Base-by-base conservation (phyloP, 1,140 invertebrate genomes). In the Meteorus sp. region DNA sequence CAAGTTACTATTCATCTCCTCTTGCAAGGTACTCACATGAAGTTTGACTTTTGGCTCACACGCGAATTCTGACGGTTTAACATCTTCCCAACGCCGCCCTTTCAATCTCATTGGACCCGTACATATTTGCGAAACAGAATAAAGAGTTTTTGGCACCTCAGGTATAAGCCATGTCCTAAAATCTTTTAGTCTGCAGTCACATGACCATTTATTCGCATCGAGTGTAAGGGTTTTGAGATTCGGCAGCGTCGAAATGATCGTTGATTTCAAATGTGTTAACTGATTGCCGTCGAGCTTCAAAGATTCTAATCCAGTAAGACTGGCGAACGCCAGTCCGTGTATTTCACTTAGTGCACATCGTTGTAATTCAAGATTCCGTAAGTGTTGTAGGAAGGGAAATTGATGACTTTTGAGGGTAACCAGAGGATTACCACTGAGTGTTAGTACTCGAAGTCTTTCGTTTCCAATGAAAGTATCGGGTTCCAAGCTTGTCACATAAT, bases 171-270 rank as follows among this genome's bases (percentile, higher is more conserved):
- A 94, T 53, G 85, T 85, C 20, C 91, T 85, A 62, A 95, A 91
- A 13, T 86, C 87, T 45, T 91, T 85, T 44, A 95, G 74, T 45
- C 88, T 84, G 75, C 93, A 95, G 69, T 95, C 92, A 74, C 93
- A 95, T 60, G 83, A 83, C 93, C 93, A 95, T 11, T 88, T 90
- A 71, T 95, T 95, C n/a, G 89, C 88, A 58, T 92, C 89, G 22
- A 95, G 73, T 3, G 85, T 85, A 2, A 94, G 75, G 0, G 90
- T 90, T 75, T 93, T 93, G 13, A 95, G 73, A 52, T 85, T 85
- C 20, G 81, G 75, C 56, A 91, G 81, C 44, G 84, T 85, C 65
- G 85, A 76, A 65, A 92, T 87, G 11, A 88, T 82, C 27, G 82
- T 80, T 45, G 85, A 83, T 5, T 85, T 85, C 1, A 93, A 70